A percentile compares a stretch with the other conserved stretches of the same genome.
phyloP scores from a whole-genome alignment of 2,797 vertebrate genomes.

The Poeciliopsis presidionis region DNA sequence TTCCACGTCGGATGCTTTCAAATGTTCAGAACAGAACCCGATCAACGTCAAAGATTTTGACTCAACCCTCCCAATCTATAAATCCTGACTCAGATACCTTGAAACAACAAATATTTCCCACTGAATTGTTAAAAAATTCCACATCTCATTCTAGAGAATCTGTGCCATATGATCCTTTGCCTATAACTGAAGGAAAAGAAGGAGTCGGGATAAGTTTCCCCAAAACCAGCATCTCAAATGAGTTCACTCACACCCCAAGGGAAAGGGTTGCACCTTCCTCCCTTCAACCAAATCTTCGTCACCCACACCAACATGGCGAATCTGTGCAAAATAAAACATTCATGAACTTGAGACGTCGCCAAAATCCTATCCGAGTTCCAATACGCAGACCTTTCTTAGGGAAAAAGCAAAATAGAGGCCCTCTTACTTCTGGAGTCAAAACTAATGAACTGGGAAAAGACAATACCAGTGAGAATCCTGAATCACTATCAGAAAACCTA shows the following conservation, averaged over 20 bases:
- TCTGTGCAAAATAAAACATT: conserved; percentile 59
- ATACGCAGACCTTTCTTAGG: conserved; percentile 29
- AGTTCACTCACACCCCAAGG: conserved; percentile 24
- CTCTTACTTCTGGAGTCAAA: conserved; percentile 5
- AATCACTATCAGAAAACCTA: conserved; percentile 17
- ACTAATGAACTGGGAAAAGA: conserved; percentile 18
- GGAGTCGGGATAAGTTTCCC: not conserved
- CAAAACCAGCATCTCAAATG: not conserved
- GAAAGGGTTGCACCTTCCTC: conserved; percentile 8
- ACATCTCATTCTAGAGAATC: conserved; percentile 6
- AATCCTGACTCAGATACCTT: conserved; percentile 10
- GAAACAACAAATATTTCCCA: conserved; percentile 5
- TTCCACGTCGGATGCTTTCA: not conserved
- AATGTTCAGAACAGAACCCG: conserved; percentile 52
- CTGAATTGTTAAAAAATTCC: conserved; percentile 1
- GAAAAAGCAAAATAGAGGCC: conserved; percentile 35
- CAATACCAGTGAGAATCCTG: not conserved
- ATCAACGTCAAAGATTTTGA: conserved; percentile 3
- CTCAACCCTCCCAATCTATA: conserved; percentile 12
- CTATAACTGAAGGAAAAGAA: not conserved
- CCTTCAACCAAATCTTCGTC: conserved; percentile 20
- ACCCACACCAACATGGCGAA: conserved; percentile 5
- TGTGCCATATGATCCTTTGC: not conserved
- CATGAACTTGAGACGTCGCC: conserved; percentile 30
- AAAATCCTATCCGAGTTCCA: conserved; percentile 33